phyloP scores from a whole-genome alignment of 2,888 invertebrate species.

The Rhagonycha fulva region DNA sequence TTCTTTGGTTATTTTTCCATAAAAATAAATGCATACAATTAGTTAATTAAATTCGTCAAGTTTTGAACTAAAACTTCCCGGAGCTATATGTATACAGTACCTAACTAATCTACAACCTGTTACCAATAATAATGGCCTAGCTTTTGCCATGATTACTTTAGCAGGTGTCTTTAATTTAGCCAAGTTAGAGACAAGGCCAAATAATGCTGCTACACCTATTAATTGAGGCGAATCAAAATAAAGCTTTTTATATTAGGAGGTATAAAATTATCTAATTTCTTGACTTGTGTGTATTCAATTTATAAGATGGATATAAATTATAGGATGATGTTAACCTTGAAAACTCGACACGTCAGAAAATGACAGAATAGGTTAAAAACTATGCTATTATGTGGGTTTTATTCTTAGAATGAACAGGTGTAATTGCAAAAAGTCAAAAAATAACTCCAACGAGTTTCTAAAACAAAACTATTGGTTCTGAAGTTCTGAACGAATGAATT shows the following conservation, averaged over 20 bases:
- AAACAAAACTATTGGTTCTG: neutral
- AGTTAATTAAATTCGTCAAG: neutral
- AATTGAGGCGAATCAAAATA: neutral
- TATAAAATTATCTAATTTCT: neutral
- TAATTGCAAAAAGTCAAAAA: neutral
- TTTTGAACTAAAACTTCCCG: neutral
- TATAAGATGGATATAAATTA: neutral
- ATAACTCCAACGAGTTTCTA: neutral
- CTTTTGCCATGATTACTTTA: neutral
- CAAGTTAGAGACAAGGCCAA: neutral
- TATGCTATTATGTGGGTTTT: neutral
- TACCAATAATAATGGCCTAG: neutral
- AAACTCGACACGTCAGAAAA: constrained; percentile 1
- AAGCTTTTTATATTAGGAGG: neutral
- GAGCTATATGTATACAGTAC: neutral
- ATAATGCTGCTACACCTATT: neutral
- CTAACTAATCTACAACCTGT: neutral
- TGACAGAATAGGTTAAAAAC: constrained; percentile 3
- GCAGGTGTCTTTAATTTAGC: neutral
- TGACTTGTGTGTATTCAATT: neutral
- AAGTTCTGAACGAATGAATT: no score
- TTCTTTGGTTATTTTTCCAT: neutral
- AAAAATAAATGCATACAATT: neutral
- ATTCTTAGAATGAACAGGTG: constrained; percentile 5
- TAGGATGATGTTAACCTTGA: constrained; percentile 12